Evolutionary conservation across 1,140 invertebrate species (phyloP), one percentile per base, ranked within the genome.

Genomic region (Gryllus bimaculatus): DNA sequence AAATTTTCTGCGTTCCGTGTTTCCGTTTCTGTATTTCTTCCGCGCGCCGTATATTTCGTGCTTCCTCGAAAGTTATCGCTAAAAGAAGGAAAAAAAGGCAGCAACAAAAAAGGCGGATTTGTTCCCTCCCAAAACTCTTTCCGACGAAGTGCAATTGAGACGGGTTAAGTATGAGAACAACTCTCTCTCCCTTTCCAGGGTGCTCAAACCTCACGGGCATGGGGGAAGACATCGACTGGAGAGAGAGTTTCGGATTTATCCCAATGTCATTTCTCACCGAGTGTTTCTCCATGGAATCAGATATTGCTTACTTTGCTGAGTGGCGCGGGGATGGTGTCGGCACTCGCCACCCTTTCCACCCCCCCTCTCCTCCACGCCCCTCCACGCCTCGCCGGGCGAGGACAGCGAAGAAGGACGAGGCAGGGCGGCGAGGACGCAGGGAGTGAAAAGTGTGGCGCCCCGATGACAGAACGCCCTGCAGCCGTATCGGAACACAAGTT

Each of bases 281-380:
- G 26, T 13, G 54, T 66, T 10, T 66, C 54, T 66, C 54, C 54
- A 18, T 13, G 54, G 18, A 66, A 66, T 66, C 54, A 18, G 54
- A 66, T 66, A 66, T 66, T 66, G 54, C 54, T 66, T 66, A 66
- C 54, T 66, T 66, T 66, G 54, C 54, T 66, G 54, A 66, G 54
- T 66, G 54, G 54, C 18, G 26, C 26, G 26, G 26, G 26, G 26
- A 39, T 39, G 26, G 26, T 39, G 26, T 39, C 26, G 26, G 26
- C 5, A 1, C 26, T 39, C 26, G 26, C 26, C 26, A 39, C 26
- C 26, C 26, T 39, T 39, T 39, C 26, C 26, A 1, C 1, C 26
- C 26, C 26, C 26, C 1, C 26, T 5, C 26, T 5, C 5, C 26
- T 5, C 26, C n/a, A n/a, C n/a, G n/a, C n/a, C 26, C 5, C 26